Conservation (phyloP, 2,113 vertebrate genomes). For the Urocitellus parryii region DNA sequence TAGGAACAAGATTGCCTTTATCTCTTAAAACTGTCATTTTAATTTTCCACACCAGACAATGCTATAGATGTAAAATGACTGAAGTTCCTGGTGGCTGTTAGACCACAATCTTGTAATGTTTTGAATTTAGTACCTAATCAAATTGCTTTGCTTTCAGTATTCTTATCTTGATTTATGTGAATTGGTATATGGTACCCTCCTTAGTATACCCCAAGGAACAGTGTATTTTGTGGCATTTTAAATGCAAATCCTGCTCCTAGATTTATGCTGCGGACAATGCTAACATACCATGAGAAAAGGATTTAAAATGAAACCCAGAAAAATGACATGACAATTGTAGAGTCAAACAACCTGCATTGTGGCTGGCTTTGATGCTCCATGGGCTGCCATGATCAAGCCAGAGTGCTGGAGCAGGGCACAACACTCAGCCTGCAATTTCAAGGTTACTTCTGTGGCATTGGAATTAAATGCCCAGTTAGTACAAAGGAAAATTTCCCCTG, state of each 20-base stretch:
- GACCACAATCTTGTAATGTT: constrained; percentile 81
- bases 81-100: constrained; percentile 84
- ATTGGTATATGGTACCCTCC: constrained; percentile 62
- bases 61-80: constrained; percentile 74
- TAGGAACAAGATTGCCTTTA: constrained; percentile 85
- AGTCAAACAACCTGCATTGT: constrained; percentile 33
- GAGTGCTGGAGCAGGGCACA: not conserved
- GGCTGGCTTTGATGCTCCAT: not conserved
- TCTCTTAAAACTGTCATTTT: constrained; percentile 89
- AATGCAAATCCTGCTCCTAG: constrained; percentile 86
- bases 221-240: constrained; percentile 84
- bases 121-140: constrained; percentile 87
- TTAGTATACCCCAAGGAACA: constrained; percentile 79
- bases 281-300: constrained; percentile 71
- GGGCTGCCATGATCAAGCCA: not conserved
- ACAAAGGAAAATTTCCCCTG: constrained; percentile 70
- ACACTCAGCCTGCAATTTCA: not conserved
- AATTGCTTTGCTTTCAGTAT: constrained; percentile 84
- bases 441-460: constrained; percentile 57
- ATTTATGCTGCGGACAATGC: constrained; percentile 79
- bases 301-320: constrained; percentile 78
- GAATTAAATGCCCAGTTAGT: constrained; percentile 72
- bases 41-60: constrained; percentile 85
- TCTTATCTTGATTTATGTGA: constrained; percentile 84
- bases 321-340: constrained; percentile 75